A percentile compares a stretch with the other conserved stretches of the same genome.
These are phyloP conservation scores for Centropus bengalensis DNA, from an alignment of 2,113 vertebrate species.

Conservation along the genomic window DNA sequence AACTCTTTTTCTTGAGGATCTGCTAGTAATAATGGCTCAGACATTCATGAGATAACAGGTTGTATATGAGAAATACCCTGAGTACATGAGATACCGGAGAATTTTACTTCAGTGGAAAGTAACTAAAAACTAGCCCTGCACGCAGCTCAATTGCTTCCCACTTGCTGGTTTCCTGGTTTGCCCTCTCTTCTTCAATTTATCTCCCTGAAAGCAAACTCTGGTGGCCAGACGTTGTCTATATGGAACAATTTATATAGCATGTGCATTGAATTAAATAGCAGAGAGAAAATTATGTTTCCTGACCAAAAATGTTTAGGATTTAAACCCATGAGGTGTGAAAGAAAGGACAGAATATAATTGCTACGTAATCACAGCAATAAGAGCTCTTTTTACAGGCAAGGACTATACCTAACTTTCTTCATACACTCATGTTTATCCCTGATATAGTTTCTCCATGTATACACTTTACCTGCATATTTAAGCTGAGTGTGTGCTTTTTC, in stretches of 20 bases:
- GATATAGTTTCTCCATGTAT: not conserved
- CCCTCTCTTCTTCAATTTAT: not conserved
- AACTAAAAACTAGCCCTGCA: not conserved
- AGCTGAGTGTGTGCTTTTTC: not conserved
- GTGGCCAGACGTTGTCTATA: no score
- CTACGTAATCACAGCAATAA: not conserved
- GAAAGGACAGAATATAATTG: not conserved
- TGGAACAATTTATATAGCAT: not conserved
- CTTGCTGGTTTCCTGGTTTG: not conserved
- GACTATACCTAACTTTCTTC: not conserved
- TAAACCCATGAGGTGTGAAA: not conserved
- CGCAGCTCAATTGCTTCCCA: not conserved
- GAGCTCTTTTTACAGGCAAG: not conserved
- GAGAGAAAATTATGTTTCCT: not conserved
- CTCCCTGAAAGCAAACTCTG: slow-evolving; percentile 8
- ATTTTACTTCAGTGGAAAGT: not conserved
- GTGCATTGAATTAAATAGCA: not conserved
- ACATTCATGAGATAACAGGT: not conserved
- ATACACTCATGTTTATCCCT: not conserved
- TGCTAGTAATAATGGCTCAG: slow-evolving; percentile 22
- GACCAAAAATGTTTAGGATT: not conserved
- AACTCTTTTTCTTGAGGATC: not conserved
- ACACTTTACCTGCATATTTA: not conserved
- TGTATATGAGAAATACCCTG: slow-evolving; percentile 32
- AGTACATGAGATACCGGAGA: not conserved